phyloP scores from a whole-genome alignment of 2,113 vertebrate species.

The Petroica traversi region DNA sequence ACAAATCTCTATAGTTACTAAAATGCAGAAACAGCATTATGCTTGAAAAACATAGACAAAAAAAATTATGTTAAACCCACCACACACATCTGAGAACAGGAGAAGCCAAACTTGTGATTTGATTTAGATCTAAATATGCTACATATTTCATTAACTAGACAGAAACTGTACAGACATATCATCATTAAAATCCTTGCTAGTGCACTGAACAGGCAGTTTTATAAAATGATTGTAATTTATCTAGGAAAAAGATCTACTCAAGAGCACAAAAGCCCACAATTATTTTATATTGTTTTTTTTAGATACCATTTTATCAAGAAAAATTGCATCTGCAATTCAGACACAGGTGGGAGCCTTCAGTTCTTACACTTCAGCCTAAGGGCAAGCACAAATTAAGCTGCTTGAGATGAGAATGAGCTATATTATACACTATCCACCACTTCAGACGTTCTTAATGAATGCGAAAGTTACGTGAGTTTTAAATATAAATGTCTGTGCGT shows the following conservation, averaged over 20 bases:
- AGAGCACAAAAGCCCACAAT: background rate
- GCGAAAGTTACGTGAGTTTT: background rate
- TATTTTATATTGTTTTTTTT: background rate
- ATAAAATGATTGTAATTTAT: background rate
- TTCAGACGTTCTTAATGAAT: background rate
- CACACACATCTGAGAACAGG: background rate
- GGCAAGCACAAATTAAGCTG: background rate
- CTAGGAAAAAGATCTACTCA: background rate
- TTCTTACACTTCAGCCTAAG: background rate
- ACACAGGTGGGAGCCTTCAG: background rate
- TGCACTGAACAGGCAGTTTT: background rate
- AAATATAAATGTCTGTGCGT: background rate
- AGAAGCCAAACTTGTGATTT: background rate
- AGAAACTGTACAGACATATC: background rate
- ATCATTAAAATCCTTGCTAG: background rate
- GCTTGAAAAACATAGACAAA: background rate
- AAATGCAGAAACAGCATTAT: background rate
- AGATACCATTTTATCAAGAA: background rate
- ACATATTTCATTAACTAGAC: slow-evolving; percentile 6
- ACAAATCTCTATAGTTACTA: background rate
- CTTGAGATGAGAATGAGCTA: background rate
- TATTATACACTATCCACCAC: background rate
- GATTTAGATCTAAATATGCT: background rate
- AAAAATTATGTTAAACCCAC: background rate
- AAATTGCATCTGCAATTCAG: background rate